phyloP scores from a whole-genome alignment of 2,888 invertebrate species.

The Macrosiphum euphorbiae region DNA sequence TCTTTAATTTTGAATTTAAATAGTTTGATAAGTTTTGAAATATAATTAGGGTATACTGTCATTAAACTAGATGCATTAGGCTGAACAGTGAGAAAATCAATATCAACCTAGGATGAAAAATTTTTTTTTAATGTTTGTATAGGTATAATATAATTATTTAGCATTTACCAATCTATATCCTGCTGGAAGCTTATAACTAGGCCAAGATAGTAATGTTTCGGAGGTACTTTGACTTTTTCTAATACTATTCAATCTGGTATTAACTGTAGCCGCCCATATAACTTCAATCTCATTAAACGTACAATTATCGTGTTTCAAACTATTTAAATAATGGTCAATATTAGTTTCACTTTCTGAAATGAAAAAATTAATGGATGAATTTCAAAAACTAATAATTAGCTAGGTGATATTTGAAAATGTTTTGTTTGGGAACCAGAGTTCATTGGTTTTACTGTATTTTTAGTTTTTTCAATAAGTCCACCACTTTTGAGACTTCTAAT shows the following conservation, averaged over 20 bases:
- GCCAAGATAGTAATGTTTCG: background rate
- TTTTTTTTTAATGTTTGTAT: too few species aligned
- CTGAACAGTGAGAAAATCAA: background rate
- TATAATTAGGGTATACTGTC: background rate
- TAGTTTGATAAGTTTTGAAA: background rate
- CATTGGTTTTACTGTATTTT: background rate
- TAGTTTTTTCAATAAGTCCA: background rate
- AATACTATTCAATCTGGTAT: background rate
- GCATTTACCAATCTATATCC: background rate
- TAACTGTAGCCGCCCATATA: too few species aligned
- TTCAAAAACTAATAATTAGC: too few species aligned
- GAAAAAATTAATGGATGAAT: too few species aligned
- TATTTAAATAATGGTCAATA: too few species aligned
- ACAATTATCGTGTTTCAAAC: too few species aligned
- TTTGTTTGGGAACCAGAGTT: too few species aligned
- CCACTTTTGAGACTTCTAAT: background rate
- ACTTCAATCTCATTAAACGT: too few species aligned
- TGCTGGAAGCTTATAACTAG: slow-evolving; percentile 4
- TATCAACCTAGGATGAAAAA: slow-evolving; percentile 11
- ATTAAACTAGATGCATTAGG: background rate
- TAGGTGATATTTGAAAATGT: too few species aligned
- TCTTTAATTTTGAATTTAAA: background rate
- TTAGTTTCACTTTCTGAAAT: too few species aligned
- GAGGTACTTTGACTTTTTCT: background rate
- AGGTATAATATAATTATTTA: too few species aligned